Conservation (phyloP, 2,797 vertebrate species). For the Mormyrops attenuatus region DNA sequence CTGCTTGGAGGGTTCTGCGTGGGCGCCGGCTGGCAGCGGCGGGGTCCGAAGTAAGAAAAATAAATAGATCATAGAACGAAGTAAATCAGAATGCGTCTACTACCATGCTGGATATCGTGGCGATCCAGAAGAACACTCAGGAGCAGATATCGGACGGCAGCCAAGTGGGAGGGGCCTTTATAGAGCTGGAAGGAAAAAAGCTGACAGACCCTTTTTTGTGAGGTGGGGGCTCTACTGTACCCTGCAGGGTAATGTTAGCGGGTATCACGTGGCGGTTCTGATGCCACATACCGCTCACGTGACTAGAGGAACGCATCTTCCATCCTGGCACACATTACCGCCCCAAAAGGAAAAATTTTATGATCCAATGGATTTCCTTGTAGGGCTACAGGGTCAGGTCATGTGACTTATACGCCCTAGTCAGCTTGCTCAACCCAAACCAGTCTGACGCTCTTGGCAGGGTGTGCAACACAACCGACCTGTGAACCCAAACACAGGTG, state of each 20-base stretch:
- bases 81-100: background rate
- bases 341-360: background rate
- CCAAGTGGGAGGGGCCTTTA: constrained; percentile 32
- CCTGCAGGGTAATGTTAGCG: constrained; percentile 42
- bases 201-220: constrained; percentile 32
- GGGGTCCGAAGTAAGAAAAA: background rate
- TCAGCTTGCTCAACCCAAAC: background rate
- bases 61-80: background rate
- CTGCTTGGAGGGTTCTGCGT: background rate
- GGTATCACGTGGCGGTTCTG: constrained; percentile 48
- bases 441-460: background rate
- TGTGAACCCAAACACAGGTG: background rate
- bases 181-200: constrained; percentile 38
- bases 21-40: background rate
- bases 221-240: background rate
- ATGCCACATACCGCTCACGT: background rate
- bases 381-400: background rate
- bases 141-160: background rate
- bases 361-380: background rate
- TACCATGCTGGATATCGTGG: background rate
- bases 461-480: background rate
- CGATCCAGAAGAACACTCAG: background rate
- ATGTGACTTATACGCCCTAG: background rate
- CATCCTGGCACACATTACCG: background rate
- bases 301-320: background rate